Evolutionary conservation across 2,113 vertebrate genomes (phyloP).

Genomic region (Pluvianellus socialis): DNA sequence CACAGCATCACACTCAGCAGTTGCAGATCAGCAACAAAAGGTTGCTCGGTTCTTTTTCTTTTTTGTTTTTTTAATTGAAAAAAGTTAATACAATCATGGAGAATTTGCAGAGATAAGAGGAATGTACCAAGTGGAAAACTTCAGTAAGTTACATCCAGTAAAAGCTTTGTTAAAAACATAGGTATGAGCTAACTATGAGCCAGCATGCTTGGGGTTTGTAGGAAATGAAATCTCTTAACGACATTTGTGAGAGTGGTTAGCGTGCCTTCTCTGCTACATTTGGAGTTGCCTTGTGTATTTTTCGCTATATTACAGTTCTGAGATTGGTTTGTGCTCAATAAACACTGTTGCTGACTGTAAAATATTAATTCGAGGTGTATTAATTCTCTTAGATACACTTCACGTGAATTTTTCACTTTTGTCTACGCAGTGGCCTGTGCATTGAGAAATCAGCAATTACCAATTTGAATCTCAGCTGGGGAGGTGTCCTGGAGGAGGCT

Average conservation of each 20-base stretch:
- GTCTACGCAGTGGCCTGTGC: accelerated
- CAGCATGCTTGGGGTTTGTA: not conserved
- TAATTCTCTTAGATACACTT: not conserved
- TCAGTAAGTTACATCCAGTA: not conserved
- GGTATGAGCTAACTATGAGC: not conserved
- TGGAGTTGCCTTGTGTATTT: not conserved
- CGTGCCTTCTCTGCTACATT: not conserved
- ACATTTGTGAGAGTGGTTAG: not conserved
- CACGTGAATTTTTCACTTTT: not conserved
- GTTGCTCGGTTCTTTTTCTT: not conserved
- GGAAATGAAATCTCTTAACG: not conserved
- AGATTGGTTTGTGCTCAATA: not conserved
- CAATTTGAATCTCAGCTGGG: not conserved
- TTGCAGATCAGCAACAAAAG: not conserved
- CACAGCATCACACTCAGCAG: not conserved
- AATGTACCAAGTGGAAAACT: not conserved
- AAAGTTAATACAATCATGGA: not conserved
- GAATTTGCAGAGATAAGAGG: not conserved
- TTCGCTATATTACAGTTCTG: not conserved
- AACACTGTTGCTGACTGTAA: not conserved
- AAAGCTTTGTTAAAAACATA: not conserved
- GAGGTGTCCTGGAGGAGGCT: not conserved
- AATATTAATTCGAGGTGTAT: not conserved
- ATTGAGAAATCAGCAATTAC: not conserved
- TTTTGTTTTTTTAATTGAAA: not conserved